Base-by-base conservation (phyloP, 2,113 vertebrate species). In the Empidonax alnorum region DNA sequence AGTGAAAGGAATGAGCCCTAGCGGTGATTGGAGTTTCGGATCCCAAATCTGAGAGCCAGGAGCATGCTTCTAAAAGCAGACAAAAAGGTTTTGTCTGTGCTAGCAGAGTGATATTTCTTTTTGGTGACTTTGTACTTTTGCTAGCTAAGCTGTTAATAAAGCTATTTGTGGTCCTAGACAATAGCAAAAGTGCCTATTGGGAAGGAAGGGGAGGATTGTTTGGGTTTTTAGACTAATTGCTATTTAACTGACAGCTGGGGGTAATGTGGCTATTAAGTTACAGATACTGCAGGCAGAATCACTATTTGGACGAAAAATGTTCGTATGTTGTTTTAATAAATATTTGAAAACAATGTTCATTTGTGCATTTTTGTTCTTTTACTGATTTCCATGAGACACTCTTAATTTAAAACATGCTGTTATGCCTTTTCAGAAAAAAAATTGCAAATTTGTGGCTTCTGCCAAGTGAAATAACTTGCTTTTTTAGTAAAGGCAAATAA, bases 111-210 rank as follows among this genome's bases (percentile, higher is more conserved):
- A 19, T 53, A 7, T 65, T 71, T 85, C 75, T 82, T 66, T 18
- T 41, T 65, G 61, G 44, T 52, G 63, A 63, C 73, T 84, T 78
- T 88, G 61, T 82, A 92, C 91, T 96, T 96, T 92, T 97, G 87
- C 59, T 94, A 63, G 79, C 96, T 91, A 92, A 46, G 68, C 77
- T 87, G 46, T 89, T 93, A 96, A 66, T 95, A 84, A 94, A 95
- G 66, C 79, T 71, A 76, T 95, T 94, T 73, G 55, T 94, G 69
- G 41, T 58, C 37, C 46, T 68, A 53, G 95, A 97, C 97, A 97
- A 96, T 61, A 95, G 96, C 96, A 93, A 65, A 97, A 97, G 90
- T 91, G 87, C 62, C 80, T 65, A 19, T 58, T 66, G 55, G 61
- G 71, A 81, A 76, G 23, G 73, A 88, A 41, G 19, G 25, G 59